phyloP scores from a whole-genome alignment of 2,113 vertebrate genomes.

The Stegostoma tigrinum region DNA sequence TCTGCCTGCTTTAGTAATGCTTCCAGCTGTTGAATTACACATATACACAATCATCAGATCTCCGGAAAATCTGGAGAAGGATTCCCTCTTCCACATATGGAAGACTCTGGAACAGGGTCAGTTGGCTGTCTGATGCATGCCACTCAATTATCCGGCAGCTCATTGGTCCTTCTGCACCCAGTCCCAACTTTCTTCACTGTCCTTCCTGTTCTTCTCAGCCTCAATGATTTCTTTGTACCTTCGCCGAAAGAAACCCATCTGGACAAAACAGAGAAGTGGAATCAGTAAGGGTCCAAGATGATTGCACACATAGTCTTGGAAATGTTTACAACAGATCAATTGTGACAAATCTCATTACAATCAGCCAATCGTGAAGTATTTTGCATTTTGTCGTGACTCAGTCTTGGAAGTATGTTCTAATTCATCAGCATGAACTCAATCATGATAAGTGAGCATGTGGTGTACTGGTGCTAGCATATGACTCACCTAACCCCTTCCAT shows the following conservation, averaged over 20 bases:
- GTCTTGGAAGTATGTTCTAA: background rate
- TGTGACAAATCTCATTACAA: background rate
- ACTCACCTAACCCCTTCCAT: too few species aligned
- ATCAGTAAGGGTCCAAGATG: background rate
- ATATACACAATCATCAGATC: conserved; percentile 70
- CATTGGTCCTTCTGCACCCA: conserved; percentile 93
- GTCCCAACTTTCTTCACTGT: conserved; percentile 93
- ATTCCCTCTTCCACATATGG: conserved; percentile 99
- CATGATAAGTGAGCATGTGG: background rate
- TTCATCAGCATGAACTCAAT: background rate
- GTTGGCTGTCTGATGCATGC: conserved; percentile 48
- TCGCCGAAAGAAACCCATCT: conserved; percentile 98
- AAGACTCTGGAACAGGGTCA: conserved; percentile 79
- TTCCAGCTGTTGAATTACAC: conserved; percentile 50
- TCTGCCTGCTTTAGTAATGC: conserved; percentile 60
- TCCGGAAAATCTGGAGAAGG: conserved; percentile 98
- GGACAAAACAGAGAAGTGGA: conserved; percentile 39
- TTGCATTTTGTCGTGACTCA: background rate
- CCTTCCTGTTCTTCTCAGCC: conserved; percentile 90
- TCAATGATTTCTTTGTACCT: conserved; percentile 96
- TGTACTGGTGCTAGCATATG: background rate
- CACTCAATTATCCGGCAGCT: conserved; percentile 56
- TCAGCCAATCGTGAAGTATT: background rate
- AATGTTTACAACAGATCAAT: background rate
- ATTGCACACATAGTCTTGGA: background rate